These are phyloP conservation scores for Matsumurasca onukii DNA, from an alignment of 1,140 invertebrate genomes.

Conservation along the genomic window DNA sequence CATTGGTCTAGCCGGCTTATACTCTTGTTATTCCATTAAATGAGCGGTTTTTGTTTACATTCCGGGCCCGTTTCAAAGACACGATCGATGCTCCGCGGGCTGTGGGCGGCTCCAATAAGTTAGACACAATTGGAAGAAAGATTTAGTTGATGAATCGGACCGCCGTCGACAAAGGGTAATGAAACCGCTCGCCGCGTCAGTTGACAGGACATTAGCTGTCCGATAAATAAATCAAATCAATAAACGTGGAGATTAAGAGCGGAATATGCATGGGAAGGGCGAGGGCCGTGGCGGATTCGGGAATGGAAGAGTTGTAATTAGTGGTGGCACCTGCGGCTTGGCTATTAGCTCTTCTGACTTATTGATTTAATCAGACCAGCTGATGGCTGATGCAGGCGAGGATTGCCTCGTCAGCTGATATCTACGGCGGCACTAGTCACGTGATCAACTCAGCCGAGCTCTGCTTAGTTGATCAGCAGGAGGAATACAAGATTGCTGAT, in stretches of 20 bases:
- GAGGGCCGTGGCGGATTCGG: not conserved
- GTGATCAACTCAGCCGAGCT: too few species aligned
- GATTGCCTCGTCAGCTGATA: slow-evolving; percentile 14
- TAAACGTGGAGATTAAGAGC: slow-evolving; percentile 11
- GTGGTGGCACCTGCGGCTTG: not conserved
- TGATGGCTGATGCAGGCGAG: not conserved
- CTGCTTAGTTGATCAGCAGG: too few species aligned
- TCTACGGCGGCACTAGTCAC: too few species aligned
- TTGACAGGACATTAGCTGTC: not conserved
- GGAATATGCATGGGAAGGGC: slow-evolving; percentile 17
- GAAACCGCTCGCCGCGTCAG: slow-evolving; percentile 8
- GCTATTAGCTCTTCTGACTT: not conserved
- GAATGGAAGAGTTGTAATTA: slow-evolving; percentile 18
- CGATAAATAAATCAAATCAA: slow-evolving; percentile 24
- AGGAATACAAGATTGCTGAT: too few species aligned
- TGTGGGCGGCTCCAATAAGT: slow-evolving; percentile 23
- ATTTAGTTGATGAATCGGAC: slow-evolving; percentile 14
- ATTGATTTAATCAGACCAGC: slow-evolving; percentile 18
- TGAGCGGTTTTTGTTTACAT: slow-evolving; percentile 31
- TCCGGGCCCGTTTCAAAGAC: slow-evolving; percentile 8
- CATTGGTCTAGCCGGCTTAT: slow-evolving; percentile 18
- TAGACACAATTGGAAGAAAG: slow-evolving; percentile 29
- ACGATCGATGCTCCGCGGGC: slow-evolving; percentile 13
- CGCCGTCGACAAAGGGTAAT: slow-evolving; percentile 25
- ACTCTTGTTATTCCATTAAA: slow-evolving; percentile 25